Evolutionary conservation across 2,888 invertebrate species (phyloP), one percentile per base, ranked within the genome.

Genomic region (Chironomus riparius): DNA sequence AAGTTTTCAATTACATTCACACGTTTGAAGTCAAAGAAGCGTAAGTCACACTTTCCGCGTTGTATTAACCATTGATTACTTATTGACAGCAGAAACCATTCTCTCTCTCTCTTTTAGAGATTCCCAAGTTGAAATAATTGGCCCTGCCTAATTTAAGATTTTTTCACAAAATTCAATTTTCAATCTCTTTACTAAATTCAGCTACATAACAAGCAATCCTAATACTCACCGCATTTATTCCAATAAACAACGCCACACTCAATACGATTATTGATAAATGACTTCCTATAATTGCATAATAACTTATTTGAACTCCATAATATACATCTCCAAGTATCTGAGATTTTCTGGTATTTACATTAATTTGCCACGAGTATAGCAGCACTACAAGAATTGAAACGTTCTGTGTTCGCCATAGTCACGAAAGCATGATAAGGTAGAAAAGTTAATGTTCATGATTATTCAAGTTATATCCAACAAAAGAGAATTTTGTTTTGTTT

Each of bases 291-390:
- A 92, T 91, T 80, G 91, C 91, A 80, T 90, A 87, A 84, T 92
- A 91, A 79, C 92, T 91, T 84, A 92, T 91, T 87, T 92, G 92
- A 81, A 92, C 92, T 85, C 91, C 91, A 83, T 91, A 91, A 84
- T 91, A 92, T 78, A 92, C 91, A 82, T 92, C 92, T 81, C 90
- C 90, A 77, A 92, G 83, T 76, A 89, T 88, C 73, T 87, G 87
- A 81, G 87, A 89, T 80, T 88, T 88, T 82, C 89, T 90, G 77
- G 90, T 87, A 80, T 91, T 91, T 78, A 90, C 88, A 78, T 89
- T 89, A 78, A 92, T 90, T 80, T 91, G 86, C 91, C 91, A 92
- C 80, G 90, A 90, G 83, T 91, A 91, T 79, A 91, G 85, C 78
- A 92, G 85, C 78, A 91, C 90, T 80, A 92, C 91, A 79, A 92